Percentiles rank a stretch among this genome's conserved stretches.
These are phyloP conservation scores for Scyliorhinus canicula DNA, from an alignment of 2,797 vertebrate genomes.

Conservation along the genomic window DNA sequence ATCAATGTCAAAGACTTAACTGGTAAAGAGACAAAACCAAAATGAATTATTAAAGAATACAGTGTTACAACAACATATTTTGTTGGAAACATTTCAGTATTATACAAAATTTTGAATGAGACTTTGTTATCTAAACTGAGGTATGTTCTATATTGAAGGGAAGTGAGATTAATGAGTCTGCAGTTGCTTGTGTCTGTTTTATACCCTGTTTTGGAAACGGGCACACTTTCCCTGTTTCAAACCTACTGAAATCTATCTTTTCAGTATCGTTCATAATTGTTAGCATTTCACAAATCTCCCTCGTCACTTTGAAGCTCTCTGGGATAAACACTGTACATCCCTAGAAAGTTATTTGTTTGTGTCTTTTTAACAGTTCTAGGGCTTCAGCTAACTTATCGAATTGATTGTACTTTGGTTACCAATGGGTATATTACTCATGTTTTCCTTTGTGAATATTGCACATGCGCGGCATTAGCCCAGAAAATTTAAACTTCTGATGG, in stretches of 20 bases:
- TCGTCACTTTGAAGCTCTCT: not conserved
- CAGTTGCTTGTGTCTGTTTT: not conserved
- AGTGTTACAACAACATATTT: not conserved
- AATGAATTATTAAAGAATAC: not conserved
- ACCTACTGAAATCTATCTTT: not conserved
- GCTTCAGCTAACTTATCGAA: not conserved
- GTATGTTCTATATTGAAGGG: not conserved
- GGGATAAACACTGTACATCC: not conserved
- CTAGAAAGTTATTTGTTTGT: not conserved
- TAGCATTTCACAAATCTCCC: not conserved
- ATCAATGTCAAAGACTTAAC: not conserved
- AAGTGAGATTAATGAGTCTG: not conserved
- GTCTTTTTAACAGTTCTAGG: not conserved
- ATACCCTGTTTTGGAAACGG: not conserved
- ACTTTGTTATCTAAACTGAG: not conserved
- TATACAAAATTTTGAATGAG: not conserved
- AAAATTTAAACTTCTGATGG: too few relatives aligned
- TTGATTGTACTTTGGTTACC: not conserved
- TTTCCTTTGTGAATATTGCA: not conserved
- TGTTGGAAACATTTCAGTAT: not conserved
- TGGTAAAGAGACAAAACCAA: not conserved
- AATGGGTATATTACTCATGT: not conserved
- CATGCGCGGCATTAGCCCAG: too few relatives aligned
- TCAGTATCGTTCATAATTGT: not conserved
- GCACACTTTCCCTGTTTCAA: not conserved